A percentile compares a stretch with the other conserved stretches of the same genome.
These are phyloP conservation scores for Eptatretus burgeri DNA, from an alignment of 2,113 vertebrate genomes.

Conservation along the genomic window DNA sequence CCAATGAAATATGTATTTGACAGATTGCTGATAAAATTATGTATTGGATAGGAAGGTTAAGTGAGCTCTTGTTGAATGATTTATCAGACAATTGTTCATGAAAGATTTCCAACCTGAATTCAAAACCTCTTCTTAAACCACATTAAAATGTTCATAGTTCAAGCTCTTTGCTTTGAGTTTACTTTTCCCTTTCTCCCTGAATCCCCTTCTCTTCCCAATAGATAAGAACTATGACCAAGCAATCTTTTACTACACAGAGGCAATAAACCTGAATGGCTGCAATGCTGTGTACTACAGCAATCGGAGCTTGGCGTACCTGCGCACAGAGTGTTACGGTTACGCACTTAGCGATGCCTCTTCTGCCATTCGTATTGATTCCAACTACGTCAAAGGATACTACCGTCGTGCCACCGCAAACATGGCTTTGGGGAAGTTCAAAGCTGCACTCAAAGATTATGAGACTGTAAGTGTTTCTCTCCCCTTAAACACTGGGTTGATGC, in stretches of 20 bases:
- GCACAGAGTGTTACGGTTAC: constrained; percentile 72
- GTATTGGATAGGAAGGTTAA: no score
- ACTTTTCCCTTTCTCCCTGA: no score
- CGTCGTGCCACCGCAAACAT: constrained; percentile 69
- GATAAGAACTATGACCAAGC: constrained; percentile 78
- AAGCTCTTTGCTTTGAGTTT: no score
- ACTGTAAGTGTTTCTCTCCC: constrained; percentile 24
- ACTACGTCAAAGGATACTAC: constrained; percentile 79
- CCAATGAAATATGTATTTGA: no score
- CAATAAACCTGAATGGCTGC: constrained; percentile 40
- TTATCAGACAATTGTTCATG: no score
- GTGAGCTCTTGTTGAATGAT: no score
- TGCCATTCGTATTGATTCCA: constrained; percentile 50
- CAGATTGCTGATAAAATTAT: no score
- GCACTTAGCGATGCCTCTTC: constrained; percentile 54
- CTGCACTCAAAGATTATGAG: constrained; percentile 65
- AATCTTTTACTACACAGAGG: constrained; percentile 53
- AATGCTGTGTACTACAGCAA: constrained; percentile 70
- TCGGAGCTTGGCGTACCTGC: constrained; percentile 69
- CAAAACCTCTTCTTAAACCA: no score
- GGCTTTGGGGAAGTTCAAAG: constrained; percentile 75
- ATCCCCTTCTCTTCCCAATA: constrained; percentile 7
- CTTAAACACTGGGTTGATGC: no score
- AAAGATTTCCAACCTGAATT: no score
- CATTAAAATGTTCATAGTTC: no score